Percentiles rank a stretch among this genome's conserved stretches.
phyloP scores from a whole-genome alignment of 1,140 invertebrate species.

The Callitettix versicolor region DNA sequence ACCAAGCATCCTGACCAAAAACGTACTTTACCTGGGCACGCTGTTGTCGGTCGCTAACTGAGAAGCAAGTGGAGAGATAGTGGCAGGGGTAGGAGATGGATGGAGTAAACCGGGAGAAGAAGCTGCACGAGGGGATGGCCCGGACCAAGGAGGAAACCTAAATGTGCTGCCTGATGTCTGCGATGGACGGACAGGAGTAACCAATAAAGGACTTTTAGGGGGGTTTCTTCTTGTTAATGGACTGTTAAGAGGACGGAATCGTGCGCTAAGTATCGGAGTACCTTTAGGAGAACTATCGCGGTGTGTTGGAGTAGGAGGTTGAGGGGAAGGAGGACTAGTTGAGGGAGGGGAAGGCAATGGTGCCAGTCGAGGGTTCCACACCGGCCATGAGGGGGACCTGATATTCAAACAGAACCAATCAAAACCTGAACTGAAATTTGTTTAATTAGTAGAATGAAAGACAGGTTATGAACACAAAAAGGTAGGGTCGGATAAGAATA shows the following conservation, averaged over 20 bases:
- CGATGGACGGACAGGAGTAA: conserved; percentile 20
- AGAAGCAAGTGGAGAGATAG: conserved; percentile 25
- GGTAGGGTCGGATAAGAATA: not conserved
- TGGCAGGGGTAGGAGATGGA: conserved; percentile 30
- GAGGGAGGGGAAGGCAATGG: conserved; percentile 19
- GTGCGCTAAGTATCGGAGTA: not conserved
- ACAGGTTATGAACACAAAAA: conserved; percentile 1
- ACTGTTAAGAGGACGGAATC: not conserved
- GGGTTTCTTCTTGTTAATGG: conserved; percentile 17
- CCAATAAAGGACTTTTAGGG: conserved; percentile 24
- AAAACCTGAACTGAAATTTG: conserved; percentile 10
- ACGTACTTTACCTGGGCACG: conserved; percentile 21
- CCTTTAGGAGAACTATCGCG: conserved; percentile 23
- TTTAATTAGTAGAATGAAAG: conserved; percentile 3
- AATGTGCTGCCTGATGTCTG: conserved; percentile 21
- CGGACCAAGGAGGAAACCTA: conserved; percentile 30
- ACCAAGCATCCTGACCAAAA: conserved; percentile 7
- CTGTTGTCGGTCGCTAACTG: conserved; percentile 8
- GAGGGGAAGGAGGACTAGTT: conserved; percentile 11
- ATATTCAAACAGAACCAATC: conserved; percentile 12
- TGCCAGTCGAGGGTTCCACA: conserved; percentile 38
- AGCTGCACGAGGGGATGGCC: conserved; percentile 34
- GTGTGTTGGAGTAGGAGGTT: conserved; percentile 31
- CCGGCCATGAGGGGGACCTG: conserved; percentile 46
- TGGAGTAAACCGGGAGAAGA: conserved; percentile 43